Evolutionary conservation across 2,888 invertebrate genomes (phyloP), one percentile per base, ranked within the genome.

Genomic region (Chymomyza fuscimana): DNA sequence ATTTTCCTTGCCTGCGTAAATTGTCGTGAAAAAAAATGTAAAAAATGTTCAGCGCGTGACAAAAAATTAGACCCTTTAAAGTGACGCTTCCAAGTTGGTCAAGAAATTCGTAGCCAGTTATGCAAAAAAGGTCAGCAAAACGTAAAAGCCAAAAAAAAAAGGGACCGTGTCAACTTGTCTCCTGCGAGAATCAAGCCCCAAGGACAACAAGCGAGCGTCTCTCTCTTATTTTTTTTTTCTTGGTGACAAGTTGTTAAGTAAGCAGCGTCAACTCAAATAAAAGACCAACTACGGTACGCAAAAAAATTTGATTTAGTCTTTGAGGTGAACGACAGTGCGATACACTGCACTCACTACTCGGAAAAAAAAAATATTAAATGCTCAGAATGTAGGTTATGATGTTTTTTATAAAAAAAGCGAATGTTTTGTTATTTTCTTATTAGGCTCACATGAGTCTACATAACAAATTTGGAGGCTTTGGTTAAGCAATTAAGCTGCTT

Each of bases 221-320:
- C 73, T 77, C 74, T 67, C 63, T 58, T 25, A 29, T 61, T 46
- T 63, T 25, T 63, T 19, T 63, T 63, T 50, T 15, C 32, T 63
- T 67, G 69, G 87, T 81, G 83, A 83, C 83, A 84, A 84, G 87
- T 84, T 84, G 83, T 87, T 84, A 84, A 86, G 83, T 84, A 84
- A 84, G 86, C 87, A 80, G 78, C 85, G 82, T 85, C 78, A 83
- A 87, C 86, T 83, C 79, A 87, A 79, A 84, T 76, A 82, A 80
- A 76, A 71, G 74, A 75, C 19, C 22, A 25, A 5, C 58, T 5
- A 15, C 9, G 40, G 40, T 29, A 65, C 76, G 19, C 60, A 2
- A 46, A 25, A 25, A 25, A 25, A 25, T 25, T 2, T 25, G 4
- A 25, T 25, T 25, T 25, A 25, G 25, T 25, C 25, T 1, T 1